Evolutionary conservation across 2,797 vertebrate species (phyloP).

Genomic region (Australoheros facetus): DNA sequence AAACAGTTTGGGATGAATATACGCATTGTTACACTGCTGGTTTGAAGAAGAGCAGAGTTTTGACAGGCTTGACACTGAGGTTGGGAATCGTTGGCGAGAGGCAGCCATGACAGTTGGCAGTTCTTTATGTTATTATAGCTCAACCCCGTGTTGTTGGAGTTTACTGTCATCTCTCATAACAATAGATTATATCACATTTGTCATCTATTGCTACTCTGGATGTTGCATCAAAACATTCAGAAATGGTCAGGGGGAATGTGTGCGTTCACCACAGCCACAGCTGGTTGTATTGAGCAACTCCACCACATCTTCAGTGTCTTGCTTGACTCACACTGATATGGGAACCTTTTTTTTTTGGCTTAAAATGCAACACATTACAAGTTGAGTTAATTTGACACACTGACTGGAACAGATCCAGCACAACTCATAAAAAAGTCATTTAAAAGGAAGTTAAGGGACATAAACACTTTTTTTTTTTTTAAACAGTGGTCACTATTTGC

Average conservation of each 20-base stretch:
- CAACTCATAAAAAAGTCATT: neutral
- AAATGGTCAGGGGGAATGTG: neutral
- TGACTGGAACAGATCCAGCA: neutral
- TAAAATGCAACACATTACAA: neutral
- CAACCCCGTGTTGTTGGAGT: slow-evolving; percentile 12
- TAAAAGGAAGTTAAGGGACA: neutral
- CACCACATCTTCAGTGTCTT: neutral
- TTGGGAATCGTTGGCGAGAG: slow-evolving; percentile 7
- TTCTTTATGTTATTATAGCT: slow-evolving; percentile 9
- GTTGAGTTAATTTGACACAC: neutral
- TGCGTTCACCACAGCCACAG: slow-evolving; percentile 16
- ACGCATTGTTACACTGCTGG: neutral
- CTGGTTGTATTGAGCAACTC: slow-evolving; percentile 14
- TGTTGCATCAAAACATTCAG: neutral
- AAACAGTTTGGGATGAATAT: neutral
- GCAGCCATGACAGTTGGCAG: slow-evolving; percentile 5
- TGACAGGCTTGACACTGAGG: neutral
- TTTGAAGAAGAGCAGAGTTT: slow-evolving; percentile 6
- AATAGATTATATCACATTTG: neutral
- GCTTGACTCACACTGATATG: neutral
- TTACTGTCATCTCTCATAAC: slow-evolving; percentile 35
- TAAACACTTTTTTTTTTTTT: neutral
- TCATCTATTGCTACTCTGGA: slow-evolving; percentile 12
- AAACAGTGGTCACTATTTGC: neutral
- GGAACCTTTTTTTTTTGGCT: neutral